Conservation (phyloP, 2,113 vertebrate species). For the Serinus canaria region DNA sequence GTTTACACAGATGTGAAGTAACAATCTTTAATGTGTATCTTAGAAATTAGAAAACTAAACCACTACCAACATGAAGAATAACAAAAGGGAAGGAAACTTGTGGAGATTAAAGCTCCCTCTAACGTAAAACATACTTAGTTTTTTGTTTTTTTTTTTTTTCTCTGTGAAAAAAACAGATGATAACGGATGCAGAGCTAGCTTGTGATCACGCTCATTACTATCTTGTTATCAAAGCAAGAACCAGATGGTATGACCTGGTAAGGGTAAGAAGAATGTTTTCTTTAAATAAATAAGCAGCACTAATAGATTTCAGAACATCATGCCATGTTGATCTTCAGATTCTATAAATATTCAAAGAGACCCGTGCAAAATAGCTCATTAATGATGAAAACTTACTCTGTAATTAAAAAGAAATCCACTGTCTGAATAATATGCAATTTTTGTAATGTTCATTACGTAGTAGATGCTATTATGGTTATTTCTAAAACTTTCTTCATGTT, state of each 20-base stretch:
- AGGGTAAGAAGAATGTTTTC: conserved; percentile 71
- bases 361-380: conserved; percentile 48
- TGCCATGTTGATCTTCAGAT: conserved; percentile 53
- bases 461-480: not conserved
- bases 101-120: conserved; percentile 43
- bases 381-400: conserved; percentile 37
- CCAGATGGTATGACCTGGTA: conserved; percentile 80
- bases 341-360: conserved; percentile 50
- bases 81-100: not conserved
- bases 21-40: conserved; percentile 4
- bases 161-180: conserved; percentile 64
- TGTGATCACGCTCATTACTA: conserved; percentile 83
- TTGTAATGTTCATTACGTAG: not conserved
- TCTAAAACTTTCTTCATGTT: not conserved
- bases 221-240: conserved; percentile 75
- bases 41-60: conserved; percentile 18
- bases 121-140: not conserved
- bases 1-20: conserved; percentile 49
- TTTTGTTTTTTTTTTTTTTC: conserved; percentile 41
- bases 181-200: conserved; percentile 69
- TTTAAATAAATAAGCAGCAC: conserved; percentile 46
- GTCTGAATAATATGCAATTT: not conserved
- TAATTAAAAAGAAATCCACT: conserved; percentile 11
- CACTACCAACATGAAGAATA: not conserved
- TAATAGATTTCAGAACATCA: conserved; percentile 55